phyloP scores from a whole-genome alignment of 1,140 invertebrate species.

The Drosophila repleta region DNA sequence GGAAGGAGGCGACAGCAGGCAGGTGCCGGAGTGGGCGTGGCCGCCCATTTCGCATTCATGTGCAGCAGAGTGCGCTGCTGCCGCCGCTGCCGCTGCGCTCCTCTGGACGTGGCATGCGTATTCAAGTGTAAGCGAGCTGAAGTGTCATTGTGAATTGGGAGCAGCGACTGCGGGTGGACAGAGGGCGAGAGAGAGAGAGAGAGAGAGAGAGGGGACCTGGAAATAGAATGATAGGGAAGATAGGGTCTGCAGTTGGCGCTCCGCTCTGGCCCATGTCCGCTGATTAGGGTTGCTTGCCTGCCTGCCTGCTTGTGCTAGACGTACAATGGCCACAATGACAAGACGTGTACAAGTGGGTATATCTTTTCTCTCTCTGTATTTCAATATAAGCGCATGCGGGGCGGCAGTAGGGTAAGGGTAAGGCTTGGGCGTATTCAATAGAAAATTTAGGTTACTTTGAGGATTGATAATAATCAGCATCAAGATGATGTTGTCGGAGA shows the following conservation, averaged over 20 bases:
- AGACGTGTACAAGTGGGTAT: slow-evolving; percentile 75
- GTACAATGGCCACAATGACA: slow-evolving; percentile 70
- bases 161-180: slow-evolving; percentile 22
- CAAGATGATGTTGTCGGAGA: slow-evolving; percentile 16
- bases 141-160: slow-evolving; percentile 78
- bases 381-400: background rate
- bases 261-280: slow-evolving; percentile 50
- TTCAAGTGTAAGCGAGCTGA: slow-evolving; percentile 76
- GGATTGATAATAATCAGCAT: slow-evolving; percentile 17
- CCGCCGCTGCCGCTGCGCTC: slow-evolving; percentile 2
- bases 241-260: slow-evolving; percentile 18
- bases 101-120: slow-evolving; percentile 75
- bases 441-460: slow-evolving; percentile 70
- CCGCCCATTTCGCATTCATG: slow-evolving; percentile 62
- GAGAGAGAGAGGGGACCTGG: background rate
- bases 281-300: slow-evolving; percentile 66
- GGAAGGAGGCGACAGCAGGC: background rate
- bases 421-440: slow-evolving; percentile 37
- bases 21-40: background rate
- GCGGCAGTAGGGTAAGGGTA: background rate
- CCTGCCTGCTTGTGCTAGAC: slow-evolving; percentile 4
- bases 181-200: background rate
- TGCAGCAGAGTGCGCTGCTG: slow-evolving; percentile 32
- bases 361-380: slow-evolving; percentile 4
- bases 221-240: background rate